Conservation (phyloP, 2,113 vertebrate genomes). For the Nothocercus nigrocapillus region DNA sequence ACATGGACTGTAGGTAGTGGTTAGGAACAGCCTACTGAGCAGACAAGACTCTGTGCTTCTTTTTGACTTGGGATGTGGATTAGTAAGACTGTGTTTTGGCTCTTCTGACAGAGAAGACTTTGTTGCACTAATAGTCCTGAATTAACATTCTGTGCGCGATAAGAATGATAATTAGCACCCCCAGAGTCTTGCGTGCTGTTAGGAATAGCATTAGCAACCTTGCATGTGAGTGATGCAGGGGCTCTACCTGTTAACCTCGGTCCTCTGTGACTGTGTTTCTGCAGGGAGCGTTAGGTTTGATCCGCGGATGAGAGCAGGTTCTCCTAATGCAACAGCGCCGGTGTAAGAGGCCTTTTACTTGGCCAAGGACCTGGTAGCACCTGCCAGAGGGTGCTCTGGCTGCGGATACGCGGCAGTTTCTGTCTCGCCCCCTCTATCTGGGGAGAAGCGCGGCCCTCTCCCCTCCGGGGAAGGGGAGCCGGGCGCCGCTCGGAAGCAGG, state of each 20-base stretch:
- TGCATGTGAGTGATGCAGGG: background rate
- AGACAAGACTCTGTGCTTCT: background rate
- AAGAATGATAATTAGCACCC: fast-evolving
- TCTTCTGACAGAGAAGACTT: background rate
- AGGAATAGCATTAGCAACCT: background rate
- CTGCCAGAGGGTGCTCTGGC: background rate
- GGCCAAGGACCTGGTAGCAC: background rate
- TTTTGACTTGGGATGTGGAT: background rate
- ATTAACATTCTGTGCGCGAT: background rate
- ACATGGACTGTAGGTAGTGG: background rate
- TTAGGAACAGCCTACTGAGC: background rate
- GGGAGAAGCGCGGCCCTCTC: background rate
- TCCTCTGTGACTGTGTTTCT: too few relatives aligned
- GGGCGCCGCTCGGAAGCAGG: background rate
- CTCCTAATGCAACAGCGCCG: background rate
- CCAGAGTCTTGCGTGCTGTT: background rate
- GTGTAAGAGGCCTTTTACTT: fast-evolving
- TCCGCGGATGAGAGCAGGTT: background rate
- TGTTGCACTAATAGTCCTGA: background rate
- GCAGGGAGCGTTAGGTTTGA: background rate
- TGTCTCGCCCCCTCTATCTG: fast-evolving
- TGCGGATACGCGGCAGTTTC: fast-evolving
- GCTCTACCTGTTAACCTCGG: background rate
- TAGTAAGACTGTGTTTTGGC: background rate
- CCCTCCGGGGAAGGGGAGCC: background rate